phyloP scores from a whole-genome alignment of 2,113 vertebrate species.

The Crotalus tigris region DNA sequence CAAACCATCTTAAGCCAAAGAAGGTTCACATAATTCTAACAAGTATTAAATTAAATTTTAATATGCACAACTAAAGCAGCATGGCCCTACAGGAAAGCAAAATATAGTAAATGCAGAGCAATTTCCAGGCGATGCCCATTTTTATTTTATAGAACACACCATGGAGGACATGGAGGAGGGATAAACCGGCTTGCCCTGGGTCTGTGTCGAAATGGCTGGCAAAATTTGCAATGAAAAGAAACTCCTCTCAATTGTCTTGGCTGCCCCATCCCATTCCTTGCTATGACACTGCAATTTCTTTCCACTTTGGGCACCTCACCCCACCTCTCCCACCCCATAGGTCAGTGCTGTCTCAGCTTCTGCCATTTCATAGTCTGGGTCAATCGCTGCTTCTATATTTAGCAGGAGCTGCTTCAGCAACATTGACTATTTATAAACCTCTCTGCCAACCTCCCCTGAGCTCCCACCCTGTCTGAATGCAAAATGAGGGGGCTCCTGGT shows the following conservation, averaged over 20 bases:
- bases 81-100: not conserved
- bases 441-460: slow-evolving; percentile 12
- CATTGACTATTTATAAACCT: slow-evolving; percentile 49
- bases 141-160: not conserved
- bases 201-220: not conserved
- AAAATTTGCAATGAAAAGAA: not conserved
- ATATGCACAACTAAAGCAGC: not conserved
- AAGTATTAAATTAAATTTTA: not conserved
- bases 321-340: not conserved
- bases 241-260: no score
- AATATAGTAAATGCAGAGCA: not conserved
- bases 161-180: not conserved
- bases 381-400: slow-evolving; percentile 44
- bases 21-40: not conserved
- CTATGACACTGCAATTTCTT: not conserved
- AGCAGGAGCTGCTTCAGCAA: slow-evolving; percentile 19
- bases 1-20: not conserved
- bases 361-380: slow-evolving; percentile 13
- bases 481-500: slow-evolving; percentile 4
- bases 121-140: not conserved
- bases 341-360: not conserved
- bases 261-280: not conserved
- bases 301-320: not conserved
- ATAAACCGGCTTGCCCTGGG: not conserved
- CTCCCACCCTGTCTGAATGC: not conserved